Evolutionary conservation across 2,888 invertebrate genomes (phyloP).

Genomic region (Amiota minor): DNA sequence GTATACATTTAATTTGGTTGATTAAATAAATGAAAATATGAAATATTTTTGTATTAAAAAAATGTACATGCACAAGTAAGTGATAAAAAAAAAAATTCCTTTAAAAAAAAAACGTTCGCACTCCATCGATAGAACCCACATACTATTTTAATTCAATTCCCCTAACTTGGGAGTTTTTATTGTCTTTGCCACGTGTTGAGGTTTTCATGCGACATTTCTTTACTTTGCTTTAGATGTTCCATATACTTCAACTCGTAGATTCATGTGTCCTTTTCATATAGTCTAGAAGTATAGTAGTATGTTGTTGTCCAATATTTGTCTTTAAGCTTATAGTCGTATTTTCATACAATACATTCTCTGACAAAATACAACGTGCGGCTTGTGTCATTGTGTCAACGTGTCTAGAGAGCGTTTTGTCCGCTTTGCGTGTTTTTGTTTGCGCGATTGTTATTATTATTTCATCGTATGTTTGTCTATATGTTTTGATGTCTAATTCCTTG

Average conservation of each 20-base stretch:
- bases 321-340: slow-evolving; percentile 1
- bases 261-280: no score
- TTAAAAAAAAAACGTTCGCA: not conserved
- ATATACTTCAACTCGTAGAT: not conserved
- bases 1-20: no score
- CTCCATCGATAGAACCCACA: no score
- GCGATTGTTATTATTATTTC: not conserved
- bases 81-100: no score
- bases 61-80: no score
- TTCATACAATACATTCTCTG: not conserved
- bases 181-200: not conserved
- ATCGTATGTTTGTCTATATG: not conserved
- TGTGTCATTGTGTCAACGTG: slow-evolving; percentile 28
- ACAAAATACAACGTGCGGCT: not conserved
- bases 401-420: slow-evolving; percentile 11
- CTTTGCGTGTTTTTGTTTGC: slow-evolving; percentile 19
- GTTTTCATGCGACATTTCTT: not conserved
- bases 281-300: no score
- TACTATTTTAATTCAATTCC: no score
- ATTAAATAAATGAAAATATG: no score
- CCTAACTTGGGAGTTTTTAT: not conserved
- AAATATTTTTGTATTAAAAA: no score
- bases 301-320: slow-evolving; percentile 3
- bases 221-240: not conserved
- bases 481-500: slow-evolving; percentile 13